These are phyloP conservation scores for Hydrocynus forskahlii DNA, from an alignment of 2,797 vertebrate species.

Conservation along the genomic window DNA sequence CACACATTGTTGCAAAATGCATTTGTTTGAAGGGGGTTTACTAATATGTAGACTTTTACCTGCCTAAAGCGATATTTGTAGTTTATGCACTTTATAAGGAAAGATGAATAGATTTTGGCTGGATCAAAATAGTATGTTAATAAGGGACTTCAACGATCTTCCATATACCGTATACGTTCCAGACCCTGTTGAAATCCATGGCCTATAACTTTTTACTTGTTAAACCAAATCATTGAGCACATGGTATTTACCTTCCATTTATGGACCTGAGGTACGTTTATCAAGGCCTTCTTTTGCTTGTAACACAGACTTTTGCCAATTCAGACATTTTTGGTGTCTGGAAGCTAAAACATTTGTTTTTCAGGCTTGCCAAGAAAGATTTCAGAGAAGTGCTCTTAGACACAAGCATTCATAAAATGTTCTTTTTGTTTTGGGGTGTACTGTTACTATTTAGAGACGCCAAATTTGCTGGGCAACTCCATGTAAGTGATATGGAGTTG, in stretches of 20 bases:
- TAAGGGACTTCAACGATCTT: not conserved
- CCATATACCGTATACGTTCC: not conserved
- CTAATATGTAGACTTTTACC: not conserved
- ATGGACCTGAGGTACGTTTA: constrained; percentile 12
- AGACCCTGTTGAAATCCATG: not conserved
- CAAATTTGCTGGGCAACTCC: constrained; percentile 56
- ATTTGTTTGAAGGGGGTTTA: constrained; percentile 12
- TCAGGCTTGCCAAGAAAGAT: constrained; percentile 55
- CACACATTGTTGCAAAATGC: not conserved
- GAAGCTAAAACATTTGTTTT: constrained; percentile 57
- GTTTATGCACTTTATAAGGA: not conserved
- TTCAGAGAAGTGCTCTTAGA: constrained; percentile 51
- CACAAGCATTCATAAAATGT: constrained; percentile 52
- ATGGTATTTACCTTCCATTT: constrained; percentile 4
- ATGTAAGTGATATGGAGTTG: constrained; percentile 70
- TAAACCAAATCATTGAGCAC: not conserved
- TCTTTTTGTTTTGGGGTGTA: constrained; percentile 59
- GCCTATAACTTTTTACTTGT: not conserved
- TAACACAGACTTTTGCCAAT: constrained; percentile 49
- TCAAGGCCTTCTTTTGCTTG: constrained; percentile 39
- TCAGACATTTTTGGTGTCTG: constrained; percentile 57
- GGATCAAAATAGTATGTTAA: not conserved
- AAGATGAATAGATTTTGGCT: not conserved
- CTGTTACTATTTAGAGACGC: constrained; percentile 60
- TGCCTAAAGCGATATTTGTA: not conserved